Conservation (phyloP, 2,113 vertebrate species). For the Oryzias javanicus region DNA sequence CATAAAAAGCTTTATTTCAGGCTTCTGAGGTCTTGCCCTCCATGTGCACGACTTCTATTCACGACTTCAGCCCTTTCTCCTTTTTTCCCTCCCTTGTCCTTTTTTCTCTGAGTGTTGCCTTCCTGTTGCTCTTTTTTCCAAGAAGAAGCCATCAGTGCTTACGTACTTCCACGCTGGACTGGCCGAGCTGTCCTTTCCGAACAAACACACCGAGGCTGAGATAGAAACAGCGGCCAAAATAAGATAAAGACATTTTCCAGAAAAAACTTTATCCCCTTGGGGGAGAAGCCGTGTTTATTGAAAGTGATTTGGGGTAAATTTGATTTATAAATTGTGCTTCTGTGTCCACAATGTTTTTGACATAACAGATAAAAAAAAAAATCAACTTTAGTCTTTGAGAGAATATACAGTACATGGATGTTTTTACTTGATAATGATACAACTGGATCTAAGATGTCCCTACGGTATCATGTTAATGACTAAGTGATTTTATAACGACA, state of each 20-base stretch:
- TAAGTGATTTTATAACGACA: too few species aligned
- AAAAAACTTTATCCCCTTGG: not conserved
- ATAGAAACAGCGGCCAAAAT: constrained; percentile 25
- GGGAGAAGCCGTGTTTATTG: constrained; percentile 17
- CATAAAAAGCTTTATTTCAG: constrained; percentile 2
- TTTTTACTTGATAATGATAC: too few species aligned
- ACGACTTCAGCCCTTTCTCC: constrained; percentile 10
- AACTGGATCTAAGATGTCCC: too few species aligned
- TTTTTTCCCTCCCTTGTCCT: constrained; percentile 21
- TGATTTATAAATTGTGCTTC: constrained; percentile 16
- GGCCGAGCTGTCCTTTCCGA: constrained; percentile 45
- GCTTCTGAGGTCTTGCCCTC: constrained; percentile 7
- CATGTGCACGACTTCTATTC: constrained; percentile 4
- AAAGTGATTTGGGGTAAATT: constrained; percentile 6
- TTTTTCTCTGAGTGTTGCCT: constrained; percentile 52
- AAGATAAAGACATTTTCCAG: constrained; percentile 32
- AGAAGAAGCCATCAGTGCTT: constrained; percentile 47
- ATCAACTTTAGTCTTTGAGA: too few species aligned
- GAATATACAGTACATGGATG: too few species aligned
- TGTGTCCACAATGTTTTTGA: not conserved
- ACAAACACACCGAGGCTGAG: constrained; percentile 51
- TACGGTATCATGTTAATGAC: too few species aligned
- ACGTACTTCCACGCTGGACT: constrained; percentile 62
- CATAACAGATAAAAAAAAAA: not conserved
- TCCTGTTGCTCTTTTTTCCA: constrained; percentile 65